A percentile compares a stretch with the other conserved stretches of the same genome.
Conservation (phyloP, 1,140 invertebrate species). For the Coptotermes formosanus region DNA sequence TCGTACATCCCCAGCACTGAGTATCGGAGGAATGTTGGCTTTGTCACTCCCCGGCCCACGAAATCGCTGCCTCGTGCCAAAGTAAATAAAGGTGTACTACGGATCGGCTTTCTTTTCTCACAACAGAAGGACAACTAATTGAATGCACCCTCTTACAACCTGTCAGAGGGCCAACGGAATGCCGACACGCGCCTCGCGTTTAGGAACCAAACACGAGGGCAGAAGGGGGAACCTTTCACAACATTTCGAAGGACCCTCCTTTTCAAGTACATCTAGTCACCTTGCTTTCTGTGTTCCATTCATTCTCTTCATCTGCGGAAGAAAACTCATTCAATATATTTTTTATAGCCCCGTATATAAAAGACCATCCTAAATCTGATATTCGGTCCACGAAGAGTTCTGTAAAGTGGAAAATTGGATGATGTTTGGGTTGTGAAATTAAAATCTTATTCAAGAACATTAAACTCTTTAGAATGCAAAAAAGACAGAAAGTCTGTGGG, state of each 20-base stretch:
- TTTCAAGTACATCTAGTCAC: not conserved
- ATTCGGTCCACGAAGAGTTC: not conserved
- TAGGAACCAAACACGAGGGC: not conserved
- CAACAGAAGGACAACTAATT: not conserved
- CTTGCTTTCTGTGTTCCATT: not conserved
- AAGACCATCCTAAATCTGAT: not conserved
- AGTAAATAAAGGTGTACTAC: not conserved
- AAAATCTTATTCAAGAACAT: too few relatives aligned
- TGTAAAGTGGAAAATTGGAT: too few relatives aligned
- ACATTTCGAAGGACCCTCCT: slow-evolving; percentile 13
- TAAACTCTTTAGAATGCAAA: too few relatives aligned
- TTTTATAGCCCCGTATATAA: not conserved
- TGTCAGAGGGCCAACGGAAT: not conserved
- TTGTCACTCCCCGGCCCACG: not conserved
- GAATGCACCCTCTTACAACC: not conserved
- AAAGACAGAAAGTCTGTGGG: too few relatives aligned
- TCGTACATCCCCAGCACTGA: too few relatives aligned
- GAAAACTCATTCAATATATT: not conserved
- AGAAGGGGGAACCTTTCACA: not conserved
- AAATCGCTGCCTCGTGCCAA: not conserved
- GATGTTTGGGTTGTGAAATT: too few relatives aligned
- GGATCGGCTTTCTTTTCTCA: not conserved
- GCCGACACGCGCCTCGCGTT: not conserved
- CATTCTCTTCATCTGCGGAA: not conserved
- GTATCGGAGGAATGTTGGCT: not conserved